Evolutionary conservation across 2,888 invertebrate genomes (phyloP).

Genomic region (Icerya purchasi): DNA sequence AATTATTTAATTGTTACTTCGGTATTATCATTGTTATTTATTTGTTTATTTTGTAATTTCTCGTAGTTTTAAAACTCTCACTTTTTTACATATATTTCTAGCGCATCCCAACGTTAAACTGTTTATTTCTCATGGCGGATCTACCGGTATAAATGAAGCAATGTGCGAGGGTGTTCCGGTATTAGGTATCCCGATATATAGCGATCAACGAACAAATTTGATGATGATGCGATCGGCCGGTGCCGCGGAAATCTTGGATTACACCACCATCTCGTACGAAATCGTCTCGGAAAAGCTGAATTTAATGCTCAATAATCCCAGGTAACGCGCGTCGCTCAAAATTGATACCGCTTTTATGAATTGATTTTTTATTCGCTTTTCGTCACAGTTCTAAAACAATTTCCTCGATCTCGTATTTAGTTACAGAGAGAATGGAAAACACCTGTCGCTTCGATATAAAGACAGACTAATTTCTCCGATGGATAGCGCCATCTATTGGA

Average conservation of each 20-base stretch:
- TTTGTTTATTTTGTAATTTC: too few relatives aligned
- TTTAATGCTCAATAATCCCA: constrained; percentile 27
- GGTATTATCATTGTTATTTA: too few relatives aligned
- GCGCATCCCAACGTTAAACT: constrained; percentile 28
- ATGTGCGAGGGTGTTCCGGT: constrained; percentile 27
- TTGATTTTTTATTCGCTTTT: too few relatives aligned
- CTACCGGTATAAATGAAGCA: constrained; percentile 30
- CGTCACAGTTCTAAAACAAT: too few relatives aligned
- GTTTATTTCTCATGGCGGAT: constrained; percentile 32
- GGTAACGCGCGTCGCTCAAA: too few relatives aligned
- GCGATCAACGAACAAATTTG: constrained; percentile 17
- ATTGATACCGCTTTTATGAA: too few relatives aligned
- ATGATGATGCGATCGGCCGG: constrained; percentile 13
- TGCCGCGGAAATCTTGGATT: constrained; percentile 14
- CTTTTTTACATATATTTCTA: constrained; percentile 19
- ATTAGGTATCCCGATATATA: constrained; percentile 19
- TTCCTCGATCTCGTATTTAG: too few relatives aligned
- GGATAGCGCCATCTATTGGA: neutral
- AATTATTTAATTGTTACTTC: too few relatives aligned
- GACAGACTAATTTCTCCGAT: neutral
- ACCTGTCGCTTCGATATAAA: neutral
- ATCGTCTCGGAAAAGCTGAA: constrained; percentile 33
- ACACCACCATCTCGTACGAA: constrained; percentile 32
- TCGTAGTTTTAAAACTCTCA: too few relatives aligned
- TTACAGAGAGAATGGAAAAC: neutral